Base-by-base conservation (phyloP, 2,888 invertebrate genomes). In the Camponotus fellah region DNA sequence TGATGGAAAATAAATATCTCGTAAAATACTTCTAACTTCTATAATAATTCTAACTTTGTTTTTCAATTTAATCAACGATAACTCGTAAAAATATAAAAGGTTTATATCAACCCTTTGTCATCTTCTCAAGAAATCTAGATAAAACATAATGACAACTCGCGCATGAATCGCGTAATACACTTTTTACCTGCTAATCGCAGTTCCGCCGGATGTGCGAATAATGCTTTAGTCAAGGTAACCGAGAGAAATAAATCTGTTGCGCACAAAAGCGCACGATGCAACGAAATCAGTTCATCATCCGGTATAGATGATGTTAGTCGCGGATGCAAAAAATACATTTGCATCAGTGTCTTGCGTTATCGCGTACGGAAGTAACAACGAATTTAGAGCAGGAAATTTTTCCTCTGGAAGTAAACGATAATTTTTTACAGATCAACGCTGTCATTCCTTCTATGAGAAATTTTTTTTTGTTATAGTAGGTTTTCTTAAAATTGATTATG, bases 121-220 rank as follows among this genome's bases (percentile, higher is more conserved):
- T n/a, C 40, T 65, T 65, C 37, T 76, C 26, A 40, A 37, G 76
- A 32, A 77, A 68, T 68, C 56, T n/a, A 68, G 12, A 10, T n/a
- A 34, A 62, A 49, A 3, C 49, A 17, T 43, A 75, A 49, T 49
- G n/a, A 2, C 12, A 26, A n/a, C 74, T 74, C 14, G 77, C n/a
- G 43, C 62, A 74, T 66, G 58, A 81, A 58, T 77, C 46, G 64
- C 34, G 65, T 83, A 37, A 37, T 37, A 26, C 69, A 6, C 60
- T 77, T 76, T 74, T 86, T 74, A 58, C 82, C 83, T 82, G 82
- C 88, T 86, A 86, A 87, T 89, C 86, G 72, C 65, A 84, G 77
- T 92, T 93, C 93, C 93, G 93, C 84, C 93, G 93, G 93, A 93
- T 90, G 87, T 84, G 83, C 81, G 88, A 90, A 92, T 92, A 92